phyloP scores from a whole-genome alignment of 2,888 invertebrate species.

The Amphipyra berbera region DNA sequence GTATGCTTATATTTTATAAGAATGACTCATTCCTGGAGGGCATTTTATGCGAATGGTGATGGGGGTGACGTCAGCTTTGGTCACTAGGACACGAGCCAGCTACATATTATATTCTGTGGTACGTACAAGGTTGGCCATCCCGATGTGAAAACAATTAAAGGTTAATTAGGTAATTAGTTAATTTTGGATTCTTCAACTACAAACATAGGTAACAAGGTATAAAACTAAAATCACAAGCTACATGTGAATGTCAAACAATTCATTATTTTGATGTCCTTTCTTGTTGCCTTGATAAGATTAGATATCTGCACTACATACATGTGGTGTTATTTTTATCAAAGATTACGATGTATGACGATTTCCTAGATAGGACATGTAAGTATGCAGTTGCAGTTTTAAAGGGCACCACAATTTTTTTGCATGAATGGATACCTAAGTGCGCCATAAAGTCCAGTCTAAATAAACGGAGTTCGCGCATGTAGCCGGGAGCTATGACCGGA shows the following conservation, averaged over 20 bases:
- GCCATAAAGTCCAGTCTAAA: slow-evolving; percentile 36
- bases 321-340: slow-evolving; percentile 43
- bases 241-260: slow-evolving; percentile 9
- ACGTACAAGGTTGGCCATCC: background rate
- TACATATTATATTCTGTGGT: background rate
- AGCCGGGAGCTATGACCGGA: slow-evolving; percentile 46
- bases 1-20: slow-evolving; percentile 46
- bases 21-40: slow-evolving; percentile 53
- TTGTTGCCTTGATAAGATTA: slow-evolving; percentile 56
- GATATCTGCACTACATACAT: slow-evolving; percentile 20
- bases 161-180: too few species aligned
- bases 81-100: slow-evolving; percentile 44
- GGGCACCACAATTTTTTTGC: background rate
- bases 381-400: slow-evolving; percentile 27
- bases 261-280: slow-evolving; percentile 35
- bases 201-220: background rate
- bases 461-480: slow-evolving; percentile 24
- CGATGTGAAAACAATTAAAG: too few species aligned
- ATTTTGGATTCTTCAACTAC: background rate
- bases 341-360: slow-evolving; percentile 18
- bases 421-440: slow-evolving; percentile 16
- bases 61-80: slow-evolving; percentile 55
- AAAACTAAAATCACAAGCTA: background rate
- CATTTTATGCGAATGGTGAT: slow-evolving; percentile 37
- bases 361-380: slow-evolving; percentile 4